Evolutionary conservation across 2,888 invertebrate species (phyloP).

Genomic region (Mechanitis messenoides): DNA sequence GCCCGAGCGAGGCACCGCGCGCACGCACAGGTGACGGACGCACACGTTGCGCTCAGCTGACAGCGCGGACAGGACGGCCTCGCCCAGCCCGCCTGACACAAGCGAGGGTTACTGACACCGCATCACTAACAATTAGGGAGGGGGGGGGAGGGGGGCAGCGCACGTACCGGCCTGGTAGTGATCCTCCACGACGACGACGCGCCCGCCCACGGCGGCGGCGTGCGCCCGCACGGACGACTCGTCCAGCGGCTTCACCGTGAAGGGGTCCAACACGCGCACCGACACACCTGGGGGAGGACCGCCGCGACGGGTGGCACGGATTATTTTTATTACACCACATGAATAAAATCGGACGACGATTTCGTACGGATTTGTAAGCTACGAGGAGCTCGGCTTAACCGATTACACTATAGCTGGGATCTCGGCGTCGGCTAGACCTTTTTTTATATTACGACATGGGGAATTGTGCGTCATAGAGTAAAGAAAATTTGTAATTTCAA

Average conservation of each 20-base stretch:
- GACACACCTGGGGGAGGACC: slow-evolving; percentile 73
- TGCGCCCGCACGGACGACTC: slow-evolving; percentile 82
- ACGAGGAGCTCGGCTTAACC: too few species aligned
- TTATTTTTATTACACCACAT: too few species aligned
- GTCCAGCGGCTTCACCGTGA: slow-evolving; percentile 97
- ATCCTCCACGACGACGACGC: slow-evolving; percentile 95
- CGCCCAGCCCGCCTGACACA: slow-evolving; percentile 90
- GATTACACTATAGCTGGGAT: too few species aligned
- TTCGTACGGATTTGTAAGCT: too few species aligned
- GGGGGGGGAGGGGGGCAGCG: slow-evolving; percentile 15
- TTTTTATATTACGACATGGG: too few species aligned
- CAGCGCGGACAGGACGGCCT: slow-evolving; percentile 92
- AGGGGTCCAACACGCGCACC: slow-evolving; percentile 93
- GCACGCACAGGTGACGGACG: slow-evolving; percentile 88
- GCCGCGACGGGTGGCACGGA: too few species aligned
- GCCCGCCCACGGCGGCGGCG: slow-evolving; percentile 87
- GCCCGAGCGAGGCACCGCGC: slow-evolving; percentile 93
- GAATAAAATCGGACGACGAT: too few species aligned
- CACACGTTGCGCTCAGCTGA: slow-evolving; percentile 82
- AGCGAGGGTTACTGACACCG: too few species aligned
- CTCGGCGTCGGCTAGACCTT: too few species aligned
- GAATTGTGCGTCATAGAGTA: too few species aligned
- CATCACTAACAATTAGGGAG: neutral
- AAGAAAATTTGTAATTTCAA: too few species aligned
- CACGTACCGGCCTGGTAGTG: slow-evolving; percentile 91